Evolutionary conservation across 2,888 invertebrate species (phyloP).

Genomic region (Barypeithes pellucidus): DNA sequence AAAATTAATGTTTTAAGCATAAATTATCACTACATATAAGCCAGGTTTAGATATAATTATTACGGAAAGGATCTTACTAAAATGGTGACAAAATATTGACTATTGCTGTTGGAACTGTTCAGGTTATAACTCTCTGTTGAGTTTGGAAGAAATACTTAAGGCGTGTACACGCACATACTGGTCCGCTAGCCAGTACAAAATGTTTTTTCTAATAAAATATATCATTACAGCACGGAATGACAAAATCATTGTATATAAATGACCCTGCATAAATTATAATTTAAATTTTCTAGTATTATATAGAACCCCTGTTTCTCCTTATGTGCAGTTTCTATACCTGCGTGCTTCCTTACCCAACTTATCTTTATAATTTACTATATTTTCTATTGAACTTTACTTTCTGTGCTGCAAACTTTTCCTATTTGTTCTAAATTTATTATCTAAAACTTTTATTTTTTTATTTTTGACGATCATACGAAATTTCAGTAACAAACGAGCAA

Average conservation of each 20-base stretch:
- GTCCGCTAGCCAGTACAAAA: too few relatives aligned
- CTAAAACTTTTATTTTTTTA: not conserved
- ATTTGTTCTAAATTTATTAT: conserved; percentile 4
- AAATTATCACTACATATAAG: not conserved
- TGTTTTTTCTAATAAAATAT: too few relatives aligned
- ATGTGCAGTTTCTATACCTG: conserved; percentile 5
- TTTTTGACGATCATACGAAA: conserved; percentile 1
- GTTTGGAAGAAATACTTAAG: too few relatives aligned
- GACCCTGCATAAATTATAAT: not conserved
- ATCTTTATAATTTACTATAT: not conserved
- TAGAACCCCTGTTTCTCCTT: not conserved
- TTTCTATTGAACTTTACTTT: conserved; percentile 2
- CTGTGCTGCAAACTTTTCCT: conserved; percentile 6
- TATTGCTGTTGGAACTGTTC: not conserved
- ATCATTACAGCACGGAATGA: too few relatives aligned
- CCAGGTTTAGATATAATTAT: not conserved
- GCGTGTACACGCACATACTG: too few relatives aligned
- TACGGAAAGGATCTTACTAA: not conserved
- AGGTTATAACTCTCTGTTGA: not conserved
- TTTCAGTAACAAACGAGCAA: not conserved
- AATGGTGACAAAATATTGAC: conserved; percentile 13
- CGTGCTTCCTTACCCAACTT: conserved; percentile 21
- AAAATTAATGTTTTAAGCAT: not conserved
- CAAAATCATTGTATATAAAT: not conserved
- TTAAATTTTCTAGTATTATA: not conserved